Evolutionary conservation across 2,888 invertebrate genomes (phyloP).

Genomic region (Catocala sponsa): DNA sequence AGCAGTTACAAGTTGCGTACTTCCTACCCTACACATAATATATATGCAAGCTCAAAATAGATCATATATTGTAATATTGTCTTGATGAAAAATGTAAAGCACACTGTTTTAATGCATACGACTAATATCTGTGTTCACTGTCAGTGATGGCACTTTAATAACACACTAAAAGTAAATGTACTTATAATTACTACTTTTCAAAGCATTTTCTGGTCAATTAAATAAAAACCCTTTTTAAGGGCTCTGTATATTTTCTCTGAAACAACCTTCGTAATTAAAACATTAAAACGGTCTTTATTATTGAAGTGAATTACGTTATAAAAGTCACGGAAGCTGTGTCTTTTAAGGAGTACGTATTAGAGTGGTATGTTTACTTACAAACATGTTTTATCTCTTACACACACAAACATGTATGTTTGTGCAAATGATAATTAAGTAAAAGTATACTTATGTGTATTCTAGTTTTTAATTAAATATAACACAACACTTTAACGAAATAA

Average conservation of each 20-base stretch:
- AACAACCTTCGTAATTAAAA: slow-evolving; percentile 25
- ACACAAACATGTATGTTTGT: no score
- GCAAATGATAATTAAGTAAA: no score
- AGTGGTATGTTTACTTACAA: no score
- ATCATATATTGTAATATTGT: not conserved
- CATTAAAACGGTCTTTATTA: slow-evolving; percentile 32
- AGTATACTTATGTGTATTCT: no score
- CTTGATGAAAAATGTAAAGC: not conserved
- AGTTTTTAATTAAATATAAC: no score
- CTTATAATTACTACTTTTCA: slow-evolving; percentile 40
- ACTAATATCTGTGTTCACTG: slow-evolving; percentile 1
- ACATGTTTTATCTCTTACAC: no score
- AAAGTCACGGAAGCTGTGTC: slow-evolving; percentile 20
- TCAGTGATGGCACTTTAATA: slow-evolving; percentile 26
- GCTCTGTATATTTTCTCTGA: slow-evolving; percentile 16
- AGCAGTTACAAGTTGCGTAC: not conserved
- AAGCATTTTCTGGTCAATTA: slow-evolving; percentile 32
- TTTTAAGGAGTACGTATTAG: slow-evolving; percentile 2
- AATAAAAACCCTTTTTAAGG: slow-evolving; percentile 35
- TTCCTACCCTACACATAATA: no score
- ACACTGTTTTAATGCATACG: not conserved
- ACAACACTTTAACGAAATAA: no score
- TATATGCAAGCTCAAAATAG: no score
- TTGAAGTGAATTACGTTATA: slow-evolving; percentile 32
- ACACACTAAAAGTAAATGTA: slow-evolving; percentile 30